Conservation (phyloP, 2,113 vertebrate genomes). For the Amblyopsis rosae region DNA sequence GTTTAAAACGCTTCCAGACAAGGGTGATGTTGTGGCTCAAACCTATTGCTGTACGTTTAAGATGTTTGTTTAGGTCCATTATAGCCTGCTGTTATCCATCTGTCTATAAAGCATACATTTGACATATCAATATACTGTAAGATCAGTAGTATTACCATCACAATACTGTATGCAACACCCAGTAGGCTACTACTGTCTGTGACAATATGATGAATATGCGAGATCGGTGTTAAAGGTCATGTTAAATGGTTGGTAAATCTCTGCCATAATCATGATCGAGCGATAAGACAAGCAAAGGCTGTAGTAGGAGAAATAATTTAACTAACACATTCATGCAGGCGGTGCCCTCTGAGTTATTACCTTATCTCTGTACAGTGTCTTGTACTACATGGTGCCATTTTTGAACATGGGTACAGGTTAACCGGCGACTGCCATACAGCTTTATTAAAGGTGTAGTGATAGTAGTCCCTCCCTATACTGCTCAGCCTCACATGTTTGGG, state of each 20-base stretch:
- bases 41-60: slow-evolving; percentile 24
- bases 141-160: slow-evolving; percentile 23
- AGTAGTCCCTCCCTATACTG: no score
- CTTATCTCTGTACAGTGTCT: not conserved
- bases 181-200: not conserved
- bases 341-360: slow-evolving; percentile 9
- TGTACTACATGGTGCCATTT: not conserved
- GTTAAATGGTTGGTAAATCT: slow-evolving; percentile 28
- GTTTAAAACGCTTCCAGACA: no score
- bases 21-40: no score
- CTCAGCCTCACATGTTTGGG: no score
- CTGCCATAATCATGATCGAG: slow-evolving; percentile 25
- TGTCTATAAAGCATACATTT: slow-evolving; percentile 1
- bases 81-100: no score
- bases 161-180: slow-evolving; percentile 18
- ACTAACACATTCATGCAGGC: not conserved
- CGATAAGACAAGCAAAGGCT: slow-evolving; percentile 51
- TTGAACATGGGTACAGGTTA: not conserved
- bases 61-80: slow-evolving; percentile 31
- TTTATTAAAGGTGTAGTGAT: no score
- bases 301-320: not conserved
- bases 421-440: not conserved
- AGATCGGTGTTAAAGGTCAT: slow-evolving; percentile 41
- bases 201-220: slow-evolving; percentile 5
- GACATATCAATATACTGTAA: slow-evolving; percentile 1